Conservation (phyloP, 2,113 vertebrate species). For the Thinocorus orbignyianus region DNA sequence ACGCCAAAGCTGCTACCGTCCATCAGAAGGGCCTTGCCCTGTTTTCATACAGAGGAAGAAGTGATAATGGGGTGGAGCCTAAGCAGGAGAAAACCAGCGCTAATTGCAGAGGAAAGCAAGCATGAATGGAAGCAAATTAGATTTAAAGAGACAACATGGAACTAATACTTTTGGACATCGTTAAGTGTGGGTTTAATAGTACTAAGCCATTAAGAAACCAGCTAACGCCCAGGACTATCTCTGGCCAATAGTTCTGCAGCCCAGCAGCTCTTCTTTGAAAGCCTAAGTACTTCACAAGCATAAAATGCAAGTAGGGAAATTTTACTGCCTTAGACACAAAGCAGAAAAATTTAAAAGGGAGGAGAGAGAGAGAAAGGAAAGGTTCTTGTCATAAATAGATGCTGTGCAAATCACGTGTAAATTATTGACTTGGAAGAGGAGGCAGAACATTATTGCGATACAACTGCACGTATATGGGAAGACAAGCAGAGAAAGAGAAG, state of each 20-base stretch:
- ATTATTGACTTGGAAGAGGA: neutral
- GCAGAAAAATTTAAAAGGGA: neutral
- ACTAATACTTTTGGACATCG: constrained; percentile 39
- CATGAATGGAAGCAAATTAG: constrained; percentile 48
- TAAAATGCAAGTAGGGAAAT: neutral
- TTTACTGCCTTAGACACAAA: neutral
- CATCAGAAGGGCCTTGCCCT: neutral
- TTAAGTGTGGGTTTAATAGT: neutral
- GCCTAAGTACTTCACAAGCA: neutral
- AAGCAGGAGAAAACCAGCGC: constrained; percentile 14
- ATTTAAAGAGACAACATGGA: constrained; percentile 21
- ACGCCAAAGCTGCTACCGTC: neutral
- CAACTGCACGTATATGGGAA: neutral
- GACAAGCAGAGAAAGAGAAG: constrained; percentile 3
- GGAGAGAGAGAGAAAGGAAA: neutral
- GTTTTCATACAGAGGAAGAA: neutral
- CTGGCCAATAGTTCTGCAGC: neutral
- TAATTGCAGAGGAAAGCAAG: constrained; percentile 49
- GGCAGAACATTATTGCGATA: neutral
- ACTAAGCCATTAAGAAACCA: neutral
- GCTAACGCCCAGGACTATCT: neutral
- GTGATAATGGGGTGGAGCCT: constrained; percentile 8
- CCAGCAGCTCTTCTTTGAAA: neutral
- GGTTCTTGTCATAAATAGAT: neutral
- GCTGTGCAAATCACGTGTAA: neutral